These are phyloP conservation scores for Sesamia nonagrioides DNA, from an alignment of 1,140 invertebrate species.

Conservation along the genomic window DNA sequence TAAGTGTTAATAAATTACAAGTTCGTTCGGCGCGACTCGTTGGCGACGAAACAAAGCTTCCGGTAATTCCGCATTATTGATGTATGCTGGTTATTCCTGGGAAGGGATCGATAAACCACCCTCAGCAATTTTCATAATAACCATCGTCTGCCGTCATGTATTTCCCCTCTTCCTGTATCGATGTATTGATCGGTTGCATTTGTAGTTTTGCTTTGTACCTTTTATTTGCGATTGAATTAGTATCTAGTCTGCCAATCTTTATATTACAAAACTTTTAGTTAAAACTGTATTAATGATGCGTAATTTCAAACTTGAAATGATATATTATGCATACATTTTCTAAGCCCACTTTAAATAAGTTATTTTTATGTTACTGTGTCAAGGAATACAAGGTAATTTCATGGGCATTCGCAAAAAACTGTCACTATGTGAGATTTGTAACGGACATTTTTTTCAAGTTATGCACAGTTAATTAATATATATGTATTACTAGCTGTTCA, in stretches of 20 bases:
- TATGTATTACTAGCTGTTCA: no score
- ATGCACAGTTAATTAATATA: no score
- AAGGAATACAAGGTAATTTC: background rate
- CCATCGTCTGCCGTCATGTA: background rate
- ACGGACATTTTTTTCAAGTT: no score
- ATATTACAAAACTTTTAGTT: background rate
- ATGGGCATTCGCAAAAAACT: background rate
- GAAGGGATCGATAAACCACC: conserved; percentile 17
- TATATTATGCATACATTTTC: conserved; percentile 5
- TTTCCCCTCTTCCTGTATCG: background rate
- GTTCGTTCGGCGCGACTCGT: background rate
- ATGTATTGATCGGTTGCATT: conserved; percentile 4
- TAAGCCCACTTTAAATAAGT: background rate
- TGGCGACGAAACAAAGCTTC: conserved; percentile 1
- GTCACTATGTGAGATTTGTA: no score
- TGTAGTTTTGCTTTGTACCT: no score
- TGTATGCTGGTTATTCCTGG: conserved; percentile 3
- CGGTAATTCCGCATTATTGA: conserved; percentile 4
- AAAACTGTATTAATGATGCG: background rate
- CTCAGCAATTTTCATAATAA: conserved; percentile 35
- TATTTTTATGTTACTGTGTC: conserved; percentile 2
- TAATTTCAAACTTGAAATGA: background rate
- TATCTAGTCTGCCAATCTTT: background rate
- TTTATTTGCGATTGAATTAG: conserved; percentile 7
- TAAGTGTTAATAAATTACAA: conserved; percentile 2